Evolutionary conservation across 2,797 vertebrate species (phyloP).

Genomic region (Pitangus sulphuratus): DNA sequence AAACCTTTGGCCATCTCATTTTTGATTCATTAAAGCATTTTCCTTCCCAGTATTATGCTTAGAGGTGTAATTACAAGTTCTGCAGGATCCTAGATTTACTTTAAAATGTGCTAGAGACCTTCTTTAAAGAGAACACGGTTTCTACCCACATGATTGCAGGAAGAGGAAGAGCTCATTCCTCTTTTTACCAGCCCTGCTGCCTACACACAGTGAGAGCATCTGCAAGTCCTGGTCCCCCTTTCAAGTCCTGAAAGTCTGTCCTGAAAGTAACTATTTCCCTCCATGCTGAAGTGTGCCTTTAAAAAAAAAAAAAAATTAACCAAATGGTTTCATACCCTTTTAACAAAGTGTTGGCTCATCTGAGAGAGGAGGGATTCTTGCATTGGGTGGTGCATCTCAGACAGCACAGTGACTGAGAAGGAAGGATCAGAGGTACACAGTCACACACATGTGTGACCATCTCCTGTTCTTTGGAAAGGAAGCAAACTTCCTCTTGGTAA

Average conservation of each 20-base stretch:
- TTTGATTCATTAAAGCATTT: constrained; percentile 3
- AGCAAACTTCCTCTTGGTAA: not conserved
- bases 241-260: not conserved
- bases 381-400: not conserved
- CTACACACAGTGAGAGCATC: not conserved
- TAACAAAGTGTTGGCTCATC: not conserved
- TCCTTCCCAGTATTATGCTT: not conserved
- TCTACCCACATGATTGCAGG: not conserved
- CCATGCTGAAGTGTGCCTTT: not conserved
- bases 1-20: not conserved
- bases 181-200: not conserved
- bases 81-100: not conserved
- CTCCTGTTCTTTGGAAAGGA: not conserved
- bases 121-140: not conserved
- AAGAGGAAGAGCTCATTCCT: not conserved
- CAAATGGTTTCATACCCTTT: not conserved
- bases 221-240: not conserved
- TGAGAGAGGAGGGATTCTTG: not conserved
- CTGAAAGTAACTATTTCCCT: not conserved
- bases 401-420: not conserved
- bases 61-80: constrained; percentile 13
- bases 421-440: not conserved
- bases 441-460: rapidly evolving
- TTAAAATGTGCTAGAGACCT: not conserved
- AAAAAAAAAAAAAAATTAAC: not conserved